Conservation (phyloP, 64 coral and sea anemone genomes). For the Pocillopora damicornis region DNA sequence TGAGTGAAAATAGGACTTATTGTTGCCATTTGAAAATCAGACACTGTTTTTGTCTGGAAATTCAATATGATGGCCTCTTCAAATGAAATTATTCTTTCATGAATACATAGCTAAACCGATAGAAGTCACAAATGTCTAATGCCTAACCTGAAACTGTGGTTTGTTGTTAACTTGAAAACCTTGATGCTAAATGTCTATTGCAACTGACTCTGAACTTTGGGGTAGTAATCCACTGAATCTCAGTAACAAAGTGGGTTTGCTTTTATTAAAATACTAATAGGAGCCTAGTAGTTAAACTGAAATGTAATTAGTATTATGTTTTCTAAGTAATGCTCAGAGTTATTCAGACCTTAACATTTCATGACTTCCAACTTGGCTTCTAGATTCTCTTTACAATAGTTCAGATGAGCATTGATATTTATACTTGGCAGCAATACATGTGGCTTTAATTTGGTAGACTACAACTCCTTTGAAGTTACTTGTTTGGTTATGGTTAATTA, state of each 20-base stretch:
- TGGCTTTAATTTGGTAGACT: constrained; percentile 6
- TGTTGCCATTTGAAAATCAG: neutral
- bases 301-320: constrained; percentile 3
- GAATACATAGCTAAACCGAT: too few relatives aligned
- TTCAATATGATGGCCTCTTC: too few relatives aligned
- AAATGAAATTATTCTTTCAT: too few relatives aligned
- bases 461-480: constrained; percentile 5
- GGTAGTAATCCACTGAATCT: constrained; percentile 17
- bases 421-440: constrained; percentile 3
- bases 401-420: constrained; percentile 17
- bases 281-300: constrained; percentile 3
- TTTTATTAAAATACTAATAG: constrained; percentile 16
- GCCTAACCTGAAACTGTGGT: too few relatives aligned
- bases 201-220: constrained; percentile 16
- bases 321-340: neutral
- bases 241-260: constrained; percentile 11
- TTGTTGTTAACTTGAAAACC: too few relatives aligned
- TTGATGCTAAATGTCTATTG: neutral
- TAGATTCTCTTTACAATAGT: neutral
- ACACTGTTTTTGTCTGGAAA: too few relatives aligned
- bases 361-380: neutral
- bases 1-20: neutral
- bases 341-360: constrained; percentile 17
- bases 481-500: neutral
- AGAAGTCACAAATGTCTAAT: too few relatives aligned